A percentile compares a stretch with the other conserved stretches of the same genome.
These are phyloP conservation scores for Masticophis lateralis DNA, from an alignment of 2,797 vertebrate species.

Conservation along the genomic window DNA sequence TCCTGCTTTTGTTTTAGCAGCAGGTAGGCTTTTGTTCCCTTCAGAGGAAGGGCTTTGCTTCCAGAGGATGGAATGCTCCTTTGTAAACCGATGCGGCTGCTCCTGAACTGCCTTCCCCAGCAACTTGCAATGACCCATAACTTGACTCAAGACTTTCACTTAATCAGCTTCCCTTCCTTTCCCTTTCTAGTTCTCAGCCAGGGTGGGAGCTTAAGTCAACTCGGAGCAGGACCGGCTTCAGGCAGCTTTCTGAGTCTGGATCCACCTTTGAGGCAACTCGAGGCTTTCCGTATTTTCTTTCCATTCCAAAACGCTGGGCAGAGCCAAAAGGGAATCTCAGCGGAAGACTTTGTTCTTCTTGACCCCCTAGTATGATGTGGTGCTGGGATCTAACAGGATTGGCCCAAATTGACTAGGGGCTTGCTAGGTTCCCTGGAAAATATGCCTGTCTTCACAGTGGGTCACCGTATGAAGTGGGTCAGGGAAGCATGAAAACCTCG, in stretches of 20 bases:
- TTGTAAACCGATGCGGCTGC: neutral
- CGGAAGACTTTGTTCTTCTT: neutral
- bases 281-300: neutral
- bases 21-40: constrained; percentile 44
- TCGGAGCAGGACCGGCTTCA: neutral
- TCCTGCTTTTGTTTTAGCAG: constrained; percentile 7
- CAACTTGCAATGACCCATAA: neutral
- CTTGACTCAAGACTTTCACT: neutral
- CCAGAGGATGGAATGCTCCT: constrained; percentile 53
- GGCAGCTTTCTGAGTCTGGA: neutral
- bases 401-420: neutral
- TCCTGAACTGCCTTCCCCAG: neutral
- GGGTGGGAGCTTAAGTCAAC: no score
- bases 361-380: neutral
- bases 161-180: constrained; percentile 10
- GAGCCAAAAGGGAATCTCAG: neutral
- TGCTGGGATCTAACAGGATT: neutral
- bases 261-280: neutral
- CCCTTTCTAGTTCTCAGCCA: neutral
- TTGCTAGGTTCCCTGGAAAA: neutral
- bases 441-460: neutral
- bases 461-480: neutral
- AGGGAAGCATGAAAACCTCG: neutral
- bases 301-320: neutral
- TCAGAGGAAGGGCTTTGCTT: constrained; percentile 45